phyloP scores from a whole-genome alignment of 2,113 vertebrate species.

The Aptenodytes patagonicus region DNA sequence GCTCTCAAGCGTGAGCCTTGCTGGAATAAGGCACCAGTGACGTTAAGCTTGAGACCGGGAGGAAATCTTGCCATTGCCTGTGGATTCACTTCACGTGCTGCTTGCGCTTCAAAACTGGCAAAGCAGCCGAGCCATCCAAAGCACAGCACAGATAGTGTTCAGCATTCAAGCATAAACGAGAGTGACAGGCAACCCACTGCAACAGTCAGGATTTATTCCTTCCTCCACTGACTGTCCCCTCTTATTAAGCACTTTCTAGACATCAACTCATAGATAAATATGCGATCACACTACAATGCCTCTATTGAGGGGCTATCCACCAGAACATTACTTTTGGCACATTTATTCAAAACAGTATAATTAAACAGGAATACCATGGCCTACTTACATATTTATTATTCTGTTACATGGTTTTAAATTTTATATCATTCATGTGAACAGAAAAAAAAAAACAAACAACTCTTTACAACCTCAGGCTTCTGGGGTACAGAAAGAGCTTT shows the following conservation, averaged over 20 bases:
- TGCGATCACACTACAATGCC: not conserved
- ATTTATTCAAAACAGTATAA: not conserved
- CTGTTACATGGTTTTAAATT: not conserved
- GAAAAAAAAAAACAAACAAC: not conserved
- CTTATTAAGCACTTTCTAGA: not conserved
- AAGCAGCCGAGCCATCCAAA: not conserved
- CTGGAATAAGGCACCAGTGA: not conserved
- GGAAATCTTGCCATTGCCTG: not conserved
- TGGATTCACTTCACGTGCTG: not conserved
- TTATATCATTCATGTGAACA: not conserved
- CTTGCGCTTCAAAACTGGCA: not conserved
- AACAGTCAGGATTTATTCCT: not conserved
- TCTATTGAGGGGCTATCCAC: not conserved
- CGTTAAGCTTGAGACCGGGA: not conserved
- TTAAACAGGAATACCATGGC: not conserved
- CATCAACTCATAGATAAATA: not conserved
- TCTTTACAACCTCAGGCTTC: not conserved
- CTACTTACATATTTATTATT: not conserved
- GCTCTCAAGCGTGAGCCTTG: not conserved
- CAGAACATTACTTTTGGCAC: not conserved
- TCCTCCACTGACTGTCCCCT: not conserved
- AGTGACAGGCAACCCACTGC: not conserved
- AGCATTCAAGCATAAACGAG: not conserved
- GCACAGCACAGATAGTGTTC: not conserved
- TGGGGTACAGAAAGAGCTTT: not conserved